Evolutionary conservation across 2,888 invertebrate species (phyloP), one percentile per base, ranked within the genome.

Genomic region (Drosophila melanocephala): DNA sequence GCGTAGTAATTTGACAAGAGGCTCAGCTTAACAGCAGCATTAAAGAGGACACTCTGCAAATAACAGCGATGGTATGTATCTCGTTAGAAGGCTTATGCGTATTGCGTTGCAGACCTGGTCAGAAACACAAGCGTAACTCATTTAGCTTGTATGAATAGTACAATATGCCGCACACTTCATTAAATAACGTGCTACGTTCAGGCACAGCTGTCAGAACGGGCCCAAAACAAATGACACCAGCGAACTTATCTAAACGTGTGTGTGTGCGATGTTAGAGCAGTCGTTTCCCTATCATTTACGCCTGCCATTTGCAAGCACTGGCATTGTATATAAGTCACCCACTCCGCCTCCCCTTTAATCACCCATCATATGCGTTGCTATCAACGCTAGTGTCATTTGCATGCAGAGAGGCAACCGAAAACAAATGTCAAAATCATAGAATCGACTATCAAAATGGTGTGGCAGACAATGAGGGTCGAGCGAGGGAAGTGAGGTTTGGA

Each of bases 401-500:
- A 87, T 87, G 86, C 90, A 90, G 47, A 87, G 77, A 67, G 72
- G 72, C 71, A 70, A 57, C 58, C 80, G 30, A 89, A 88, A 89
- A 89, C 86, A 90, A 90, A 89, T 87, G 90, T 87, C 90, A 84
- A 87, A 90, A 90, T 90, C 86, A 90, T 87, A 81, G 86, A 86
- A 84, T 72, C 73, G 68, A 77, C 75, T 55, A 59, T 60, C 35
- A 44, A 30, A 52, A 64, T 37, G 50, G 26, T n/a, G 30, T 14
- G 52, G 30, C 12, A n/a, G 19, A 0, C 35, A 47, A 26, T 16
- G 22, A 9, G 47, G 4, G 16, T 6, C 5, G 47, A 26, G 5
- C 1, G 16, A n/a, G 26, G 22, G n/a, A 22, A n/a, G n/a, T n/a
- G 57, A 10, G 37, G 37, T 28, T 19, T 1, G 16, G 51, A 16